These are phyloP conservation scores for Triplophysa rosa DNA, from an alignment of 2,113 vertebrate genomes.

Conservation along the genomic window DNA sequence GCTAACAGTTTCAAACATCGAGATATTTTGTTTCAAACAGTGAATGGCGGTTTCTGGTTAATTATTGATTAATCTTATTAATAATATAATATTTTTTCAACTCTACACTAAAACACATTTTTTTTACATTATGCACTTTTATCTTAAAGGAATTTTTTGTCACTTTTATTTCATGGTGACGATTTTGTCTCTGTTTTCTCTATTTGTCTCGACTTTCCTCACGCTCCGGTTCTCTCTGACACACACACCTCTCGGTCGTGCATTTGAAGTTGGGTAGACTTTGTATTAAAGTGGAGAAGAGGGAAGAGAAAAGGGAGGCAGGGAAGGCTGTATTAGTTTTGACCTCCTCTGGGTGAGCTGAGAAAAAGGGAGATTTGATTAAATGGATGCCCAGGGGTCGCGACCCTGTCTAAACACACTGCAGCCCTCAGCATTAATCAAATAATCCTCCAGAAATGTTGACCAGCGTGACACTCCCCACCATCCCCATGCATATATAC, in stretches of 20 bases:
- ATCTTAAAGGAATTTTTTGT: neutral
- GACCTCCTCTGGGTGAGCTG: constrained; percentile 78
- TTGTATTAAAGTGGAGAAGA: neutral
- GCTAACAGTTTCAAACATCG: no score
- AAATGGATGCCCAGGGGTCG: constrained; percentile 85
- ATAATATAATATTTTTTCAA: no score
- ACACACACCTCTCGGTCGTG: constrained; percentile 16
- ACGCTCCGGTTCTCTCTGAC: neutral
- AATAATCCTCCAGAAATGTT: constrained; percentile 79
- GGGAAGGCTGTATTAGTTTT: constrained; percentile 58
- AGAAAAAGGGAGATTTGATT: constrained; percentile 83
- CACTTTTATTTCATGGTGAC: neutral
- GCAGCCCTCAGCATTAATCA: constrained; percentile 87
- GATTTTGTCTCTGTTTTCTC: neutral
- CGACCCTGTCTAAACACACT: constrained; percentile 84
- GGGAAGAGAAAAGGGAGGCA: constrained; percentile 8
- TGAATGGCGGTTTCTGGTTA: no score
- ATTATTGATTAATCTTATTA: no score
- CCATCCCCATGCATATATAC: constrained; percentile 33
- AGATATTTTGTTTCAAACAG: no score
- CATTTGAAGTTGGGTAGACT: neutral
- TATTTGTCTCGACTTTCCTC: no score
- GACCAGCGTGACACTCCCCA: constrained; percentile 69
- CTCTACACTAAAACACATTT: no score
- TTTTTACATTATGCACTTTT: no score